These are phyloP conservation scores for Rhaphigaster nebulosa DNA, from an alignment of 2,888 invertebrate genomes.

Conservation along the genomic window DNA sequence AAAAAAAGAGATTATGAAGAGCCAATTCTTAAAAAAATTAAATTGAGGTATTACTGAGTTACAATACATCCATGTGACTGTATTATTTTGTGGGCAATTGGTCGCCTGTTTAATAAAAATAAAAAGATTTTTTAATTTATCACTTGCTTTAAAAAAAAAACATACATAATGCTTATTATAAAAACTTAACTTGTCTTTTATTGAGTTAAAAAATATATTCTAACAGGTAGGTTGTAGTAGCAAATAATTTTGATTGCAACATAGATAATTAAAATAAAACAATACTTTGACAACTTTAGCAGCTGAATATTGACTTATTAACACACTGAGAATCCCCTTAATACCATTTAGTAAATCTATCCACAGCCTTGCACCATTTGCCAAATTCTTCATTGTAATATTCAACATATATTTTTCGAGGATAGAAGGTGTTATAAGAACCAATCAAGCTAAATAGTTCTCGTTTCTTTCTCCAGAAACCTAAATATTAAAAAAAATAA, in stretches of 20 bases:
- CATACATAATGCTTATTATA: too few relatives aligned
- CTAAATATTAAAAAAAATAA: conserved; percentile 69
- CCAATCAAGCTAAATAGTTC: conserved; percentile 76
- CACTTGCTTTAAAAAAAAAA: background rate
- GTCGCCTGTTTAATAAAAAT: too few relatives aligned
- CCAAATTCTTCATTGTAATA: conserved; percentile 67
- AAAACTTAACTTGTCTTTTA: too few relatives aligned
- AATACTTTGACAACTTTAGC: background rate
- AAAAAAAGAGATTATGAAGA: background rate
- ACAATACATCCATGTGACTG: too few relatives aligned
- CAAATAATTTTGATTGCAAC: background rate
- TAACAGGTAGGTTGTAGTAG: too few relatives aligned
- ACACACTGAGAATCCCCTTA: background rate
- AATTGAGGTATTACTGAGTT: too few relatives aligned
- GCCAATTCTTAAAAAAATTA: too few relatives aligned
- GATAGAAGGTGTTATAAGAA: conserved; percentile 76
- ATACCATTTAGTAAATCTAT: conserved; percentile 75
- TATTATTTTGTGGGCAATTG: too few relatives aligned
- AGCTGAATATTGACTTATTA: background rate
- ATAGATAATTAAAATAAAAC: background rate
- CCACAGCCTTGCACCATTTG: conserved; percentile 74
- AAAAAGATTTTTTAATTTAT: too few relatives aligned
- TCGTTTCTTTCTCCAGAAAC: conserved; percentile 80
- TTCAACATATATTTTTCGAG: conserved; percentile 68
- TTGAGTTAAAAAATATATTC: too few relatives aligned